Evolutionary conservation across 2,888 invertebrate species (phyloP).

Genomic region (Eupeodes latifasciatus): DNA sequence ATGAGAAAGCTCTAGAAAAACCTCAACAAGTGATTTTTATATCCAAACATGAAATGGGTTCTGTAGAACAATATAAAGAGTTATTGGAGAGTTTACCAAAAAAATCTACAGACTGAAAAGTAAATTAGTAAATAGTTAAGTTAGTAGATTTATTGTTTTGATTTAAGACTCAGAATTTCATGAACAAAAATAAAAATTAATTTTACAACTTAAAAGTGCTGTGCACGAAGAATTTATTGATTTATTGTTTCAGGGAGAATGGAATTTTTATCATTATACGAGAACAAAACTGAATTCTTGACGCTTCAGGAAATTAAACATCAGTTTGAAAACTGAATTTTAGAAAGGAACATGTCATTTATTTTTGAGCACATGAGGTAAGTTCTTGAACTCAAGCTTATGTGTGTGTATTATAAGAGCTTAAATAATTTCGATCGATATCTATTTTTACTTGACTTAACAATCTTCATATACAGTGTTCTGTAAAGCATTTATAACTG

Average conservation of each 20-base stretch:
- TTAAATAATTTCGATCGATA: too few relatives aligned
- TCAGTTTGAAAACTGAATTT: too few relatives aligned
- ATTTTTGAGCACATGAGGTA: neutral
- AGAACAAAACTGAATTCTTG: neutral
- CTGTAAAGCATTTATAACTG: too few relatives aligned
- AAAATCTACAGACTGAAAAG: conserved; percentile 48
- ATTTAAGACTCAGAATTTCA: neutral
- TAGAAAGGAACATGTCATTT: neutral
- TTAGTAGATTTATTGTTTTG: neutral
- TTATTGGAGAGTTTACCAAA: conserved; percentile 79
- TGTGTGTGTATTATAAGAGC: too few relatives aligned
- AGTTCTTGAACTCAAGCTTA: neutral
- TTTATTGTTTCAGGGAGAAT: neutral
- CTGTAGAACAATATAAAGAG: conserved; percentile 86
- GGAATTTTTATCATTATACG: too few relatives aligned
- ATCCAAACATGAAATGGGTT: conserved; percentile 84
- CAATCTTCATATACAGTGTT: too few relatives aligned
- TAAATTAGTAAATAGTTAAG: neutral
- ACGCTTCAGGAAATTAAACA: neutral
- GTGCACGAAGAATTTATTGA: neutral
- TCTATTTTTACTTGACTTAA: too few relatives aligned
- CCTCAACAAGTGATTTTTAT: conserved; percentile 72
- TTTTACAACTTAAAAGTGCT: neutral
- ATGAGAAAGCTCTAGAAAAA: conserved; percentile 70
- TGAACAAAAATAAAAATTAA: neutral